Evolutionary conservation across 2,797 vertebrate species (phyloP).

Genomic region (Brachymystax lenok): DNA sequence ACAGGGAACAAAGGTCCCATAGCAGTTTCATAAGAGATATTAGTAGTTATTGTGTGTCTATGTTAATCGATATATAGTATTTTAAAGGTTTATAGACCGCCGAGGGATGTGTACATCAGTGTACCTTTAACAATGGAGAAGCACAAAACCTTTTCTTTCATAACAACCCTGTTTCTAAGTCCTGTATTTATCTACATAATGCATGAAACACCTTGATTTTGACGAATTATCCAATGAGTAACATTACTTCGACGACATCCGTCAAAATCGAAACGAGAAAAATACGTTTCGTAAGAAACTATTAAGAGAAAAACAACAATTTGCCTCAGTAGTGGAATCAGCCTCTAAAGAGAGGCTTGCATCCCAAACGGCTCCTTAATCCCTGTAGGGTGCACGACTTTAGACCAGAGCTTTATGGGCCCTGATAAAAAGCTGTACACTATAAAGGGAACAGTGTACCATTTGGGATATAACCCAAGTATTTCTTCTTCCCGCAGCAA

Average conservation of each 20-base stretch:
- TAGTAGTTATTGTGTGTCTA: conserved; percentile 22
- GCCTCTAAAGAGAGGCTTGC: neutral
- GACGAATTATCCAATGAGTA: neutral
- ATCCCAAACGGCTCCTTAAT: neutral
- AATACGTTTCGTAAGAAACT: neutral
- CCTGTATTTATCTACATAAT: conserved; percentile 19
- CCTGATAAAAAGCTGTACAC: neutral
- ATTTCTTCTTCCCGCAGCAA: conserved; percentile 37
- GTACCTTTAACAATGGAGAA: conserved; percentile 41
- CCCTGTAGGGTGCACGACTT: neutral
- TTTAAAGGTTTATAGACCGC: conserved; percentile 43
- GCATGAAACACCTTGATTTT: conserved; percentile 21
- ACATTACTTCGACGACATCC: neutral
- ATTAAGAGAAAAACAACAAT: neutral
- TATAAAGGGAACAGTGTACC: neutral
- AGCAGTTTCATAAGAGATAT: conserved; percentile 7
- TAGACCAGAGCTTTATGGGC: neutral
- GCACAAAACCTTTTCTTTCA: conserved; percentile 32
- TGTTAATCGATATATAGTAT: conserved; percentile 30
- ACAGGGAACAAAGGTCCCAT: conserved; percentile 41
- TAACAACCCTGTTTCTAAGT: conserved; percentile 28
- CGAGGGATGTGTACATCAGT: conserved; percentile 32
- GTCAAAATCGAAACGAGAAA: conserved; percentile 2
- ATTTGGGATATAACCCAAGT: neutral
- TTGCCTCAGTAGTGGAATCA: conserved; percentile 8